Base-by-base conservation (phyloP, 2,797 vertebrate genomes). In the Semaprochilodus insignis region DNA sequence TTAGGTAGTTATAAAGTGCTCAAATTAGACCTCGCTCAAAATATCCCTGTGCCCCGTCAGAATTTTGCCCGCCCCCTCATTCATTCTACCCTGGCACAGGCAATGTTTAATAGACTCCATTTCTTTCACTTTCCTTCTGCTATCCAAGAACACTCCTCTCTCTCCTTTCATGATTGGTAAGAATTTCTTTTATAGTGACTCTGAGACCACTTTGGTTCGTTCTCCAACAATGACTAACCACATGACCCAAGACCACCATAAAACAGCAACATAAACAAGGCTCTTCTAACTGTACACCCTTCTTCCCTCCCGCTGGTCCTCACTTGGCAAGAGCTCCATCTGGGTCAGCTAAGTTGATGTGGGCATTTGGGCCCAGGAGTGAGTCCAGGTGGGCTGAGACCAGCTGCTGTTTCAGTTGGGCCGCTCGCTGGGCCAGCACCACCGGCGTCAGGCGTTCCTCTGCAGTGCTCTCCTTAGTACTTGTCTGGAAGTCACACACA, bases 381-480 rank as follows among this genome's bases (percentile, higher is more conserved):
- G 95, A 95, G 88, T 97, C 96, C 16, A 96, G 91, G 80, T 98
- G 97, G 80, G 96, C 95, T 63, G 96, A 96, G 51, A 98, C 95
- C 83, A 99, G 92, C 91, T 98, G 97, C 90, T 98, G 96, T 91
- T 97, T 97, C 88, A 99, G 95, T 84, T 94, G 93, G 1, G 95
- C 96, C 0, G 97, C 95, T 87, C 97, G 97, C 90, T 97, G 96
- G 78, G 97, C 96, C 31, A 99, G 91, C 1, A 96, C 94, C 89
- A 97, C 95, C 0, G 97, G 96, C 14, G 95, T 98, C 83, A 99
- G 94, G 78, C 96, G 96, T 91, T 99, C 97, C 89, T 98, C 97
- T 0, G 93, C 90, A 11, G 93, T 92, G 14, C 95, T 95, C 82
- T 98, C 97, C 90, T 97, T 97, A 70, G 96, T 93, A 5, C 92